These are phyloP conservation scores for Dusona sp. DNA, from an alignment of 2,888 invertebrate genomes.

Conservation along the genomic window DNA sequence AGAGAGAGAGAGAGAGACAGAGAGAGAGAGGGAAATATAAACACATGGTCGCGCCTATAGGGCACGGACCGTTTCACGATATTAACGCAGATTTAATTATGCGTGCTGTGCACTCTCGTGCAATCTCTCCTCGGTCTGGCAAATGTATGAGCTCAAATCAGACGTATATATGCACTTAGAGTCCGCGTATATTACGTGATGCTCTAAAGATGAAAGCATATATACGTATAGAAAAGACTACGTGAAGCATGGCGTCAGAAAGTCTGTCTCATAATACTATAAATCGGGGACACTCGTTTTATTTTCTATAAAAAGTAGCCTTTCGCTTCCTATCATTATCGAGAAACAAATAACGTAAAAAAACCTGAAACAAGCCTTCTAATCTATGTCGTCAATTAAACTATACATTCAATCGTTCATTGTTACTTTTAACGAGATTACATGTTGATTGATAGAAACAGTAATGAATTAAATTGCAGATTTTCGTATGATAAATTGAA, in stretches of 20 bases:
- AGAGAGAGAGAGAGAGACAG: slow-evolving; percentile 38
- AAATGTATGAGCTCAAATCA: slow-evolving; percentile 51
- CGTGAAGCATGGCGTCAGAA: slow-evolving; percentile 40
- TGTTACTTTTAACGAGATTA: background rate
- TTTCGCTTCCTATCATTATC: background rate
- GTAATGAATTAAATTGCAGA: background rate
- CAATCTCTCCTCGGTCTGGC: slow-evolving; percentile 52
- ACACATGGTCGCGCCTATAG: slow-evolving; percentile 58
- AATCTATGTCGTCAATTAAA: background rate
- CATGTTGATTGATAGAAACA: background rate
- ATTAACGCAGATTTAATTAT: slow-evolving; percentile 79
- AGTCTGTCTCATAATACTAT: slow-evolving; percentile 40
- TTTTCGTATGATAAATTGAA: background rate
- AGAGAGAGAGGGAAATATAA: background rate
- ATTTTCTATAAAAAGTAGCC: background rate
- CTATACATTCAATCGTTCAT: background rate
- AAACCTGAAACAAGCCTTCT: background rate
- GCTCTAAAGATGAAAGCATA: background rate
- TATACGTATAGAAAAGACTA: slow-evolving; percentile 3
- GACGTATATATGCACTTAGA: slow-evolving; percentile 36
- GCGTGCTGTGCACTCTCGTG: slow-evolving; percentile 72
- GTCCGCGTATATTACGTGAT: slow-evolving; percentile 50
- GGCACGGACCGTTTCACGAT: slow-evolving; percentile 77
- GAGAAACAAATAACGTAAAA: background rate
- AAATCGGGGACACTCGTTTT: slow-evolving; percentile 37